Evolutionary conservation across 2,113 vertebrate species (phyloP).

Genomic region (Polypterus bichir): DNA sequence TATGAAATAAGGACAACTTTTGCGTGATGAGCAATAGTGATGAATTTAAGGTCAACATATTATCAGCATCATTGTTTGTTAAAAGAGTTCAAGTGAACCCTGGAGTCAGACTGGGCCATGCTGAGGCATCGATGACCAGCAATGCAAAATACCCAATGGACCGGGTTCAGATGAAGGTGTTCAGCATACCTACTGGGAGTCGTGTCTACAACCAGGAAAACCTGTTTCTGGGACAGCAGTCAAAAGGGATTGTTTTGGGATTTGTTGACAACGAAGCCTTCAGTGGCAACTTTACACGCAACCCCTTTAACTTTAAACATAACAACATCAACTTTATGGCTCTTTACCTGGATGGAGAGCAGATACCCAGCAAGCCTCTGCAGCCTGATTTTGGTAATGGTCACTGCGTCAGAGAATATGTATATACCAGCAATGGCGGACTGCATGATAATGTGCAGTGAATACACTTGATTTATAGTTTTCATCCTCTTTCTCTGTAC

Average conservation of each 20-base stretch:
- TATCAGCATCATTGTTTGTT: background rate
- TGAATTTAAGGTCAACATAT: background rate
- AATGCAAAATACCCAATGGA: background rate
- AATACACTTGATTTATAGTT: no score
- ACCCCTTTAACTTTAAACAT: conserved; percentile 16
- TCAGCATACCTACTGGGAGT: background rate
- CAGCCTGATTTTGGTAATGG: no score
- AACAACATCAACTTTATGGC: no score
- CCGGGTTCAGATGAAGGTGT: background rate
- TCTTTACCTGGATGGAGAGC: background rate
- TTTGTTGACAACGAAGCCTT: background rate
- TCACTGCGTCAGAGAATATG: no score
- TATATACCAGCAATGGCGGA: no score
- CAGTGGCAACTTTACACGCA: conserved; percentile 7
- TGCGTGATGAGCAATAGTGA: conserved; percentile 1
- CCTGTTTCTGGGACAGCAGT: background rate
- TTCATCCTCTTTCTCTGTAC: no score
- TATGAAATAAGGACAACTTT: conserved; percentile 5
- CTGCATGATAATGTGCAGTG: no score
- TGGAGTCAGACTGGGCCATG: background rate
- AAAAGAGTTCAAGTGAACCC: conserved; percentile 3
- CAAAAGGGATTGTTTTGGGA: background rate
- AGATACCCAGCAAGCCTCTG: background rate
- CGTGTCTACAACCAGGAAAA: background rate
- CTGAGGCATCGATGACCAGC: background rate